Base-by-base conservation (phyloP, 2,888 invertebrate genomes). In the Loripinus fragilis region DNA sequence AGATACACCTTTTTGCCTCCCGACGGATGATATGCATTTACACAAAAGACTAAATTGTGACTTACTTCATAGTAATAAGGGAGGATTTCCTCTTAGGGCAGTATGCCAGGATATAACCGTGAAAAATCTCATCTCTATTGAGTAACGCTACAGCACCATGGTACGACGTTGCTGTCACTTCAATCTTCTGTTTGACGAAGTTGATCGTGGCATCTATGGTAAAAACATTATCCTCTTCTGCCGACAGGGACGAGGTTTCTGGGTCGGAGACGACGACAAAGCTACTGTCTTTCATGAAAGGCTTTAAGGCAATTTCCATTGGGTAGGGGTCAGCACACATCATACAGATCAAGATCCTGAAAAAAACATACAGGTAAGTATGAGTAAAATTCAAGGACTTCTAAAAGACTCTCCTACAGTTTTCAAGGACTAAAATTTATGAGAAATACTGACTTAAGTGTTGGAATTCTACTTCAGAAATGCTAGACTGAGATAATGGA, bases 311-410 rank as follows among this genome's bases (percentile, higher is more conserved):
- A 80, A 97, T 96, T 93, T 98, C 98, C 64, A 97, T 96, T 0
- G 97, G 96, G 93, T 96, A 98, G 0, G 97, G 97, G 94, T 99
- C 98, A 71, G 98, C 98, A 94, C 99, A 99, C 94, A 98, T 98
- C 96, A 98, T 96, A 94, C 98, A 98, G 95, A 99, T 88, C 45
- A 91, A 86, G 38, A 93, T 87, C 76, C 92, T 97, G 93, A 97
- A 77, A 52, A 3, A 38, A 8, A 38, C 12, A 38, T n/a, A n/a
- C n/a, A n/a, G n/a, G n/a, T n/a, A n/a, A n/a, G n/a, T n/a, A n/a
- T n/a, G n/a, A n/a, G n/a, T n/a, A n/a, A n/a, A n/a, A n/a, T n/a
- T n/a, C n/a, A n/a, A n/a, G n/a, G n/a, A n/a, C n/a, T n/a, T n/a
- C n/a, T n/a, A n/a, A n/a, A n/a, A n/a, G n/a, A n/a, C n/a, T n/a